These are phyloP conservation scores for Horisme vitalbata DNA, from an alignment of 2,888 invertebrate genomes.

Conservation along the genomic window DNA sequence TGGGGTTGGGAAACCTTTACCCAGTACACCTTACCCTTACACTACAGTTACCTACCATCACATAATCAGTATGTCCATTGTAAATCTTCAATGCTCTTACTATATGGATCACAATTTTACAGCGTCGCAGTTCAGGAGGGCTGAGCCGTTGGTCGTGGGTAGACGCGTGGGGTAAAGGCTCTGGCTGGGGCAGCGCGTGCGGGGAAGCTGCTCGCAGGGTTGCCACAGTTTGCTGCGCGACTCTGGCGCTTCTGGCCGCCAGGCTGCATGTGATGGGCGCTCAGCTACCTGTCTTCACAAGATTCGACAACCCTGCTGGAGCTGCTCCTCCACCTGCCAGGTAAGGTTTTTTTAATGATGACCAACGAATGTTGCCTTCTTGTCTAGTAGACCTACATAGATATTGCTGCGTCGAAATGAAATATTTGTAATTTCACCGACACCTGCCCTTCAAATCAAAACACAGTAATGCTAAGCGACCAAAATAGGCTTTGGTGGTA, in stretches of 20 bases:
- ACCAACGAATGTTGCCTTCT: neutral
- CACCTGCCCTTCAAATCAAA: too few species aligned
- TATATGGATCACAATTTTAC: too few species aligned
- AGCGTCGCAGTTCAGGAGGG: conserved; percentile 62
- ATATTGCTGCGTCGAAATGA: too few species aligned
- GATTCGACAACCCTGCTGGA: conserved; percentile 98
- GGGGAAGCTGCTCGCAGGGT: conserved; percentile 90
- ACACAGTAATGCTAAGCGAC: too few species aligned
- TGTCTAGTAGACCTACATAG: too few species aligned
- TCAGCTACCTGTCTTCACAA: conserved; percentile 96
- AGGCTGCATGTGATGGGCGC: conserved; percentile 98
- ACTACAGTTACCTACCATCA: too few species aligned
- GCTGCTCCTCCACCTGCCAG: conserved; percentile 89
- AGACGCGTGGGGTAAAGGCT: conserved; percentile 74
- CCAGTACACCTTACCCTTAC: too few species aligned
- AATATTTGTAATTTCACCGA: too few species aligned
- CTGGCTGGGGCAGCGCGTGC: conserved; percentile 71
- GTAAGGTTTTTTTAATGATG: conserved; percentile 35
- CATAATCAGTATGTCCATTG: too few species aligned
- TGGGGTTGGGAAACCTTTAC: too few species aligned
- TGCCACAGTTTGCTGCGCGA: conserved; percentile 90
- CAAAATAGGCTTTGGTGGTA: too few species aligned
- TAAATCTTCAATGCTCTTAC: too few species aligned
- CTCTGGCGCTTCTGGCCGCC: conserved; percentile 90
- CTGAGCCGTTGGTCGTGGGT: conserved; percentile 68